Conservation (phyloP, 2,888 invertebrate genomes). For the Erebia ligea region DNA sequence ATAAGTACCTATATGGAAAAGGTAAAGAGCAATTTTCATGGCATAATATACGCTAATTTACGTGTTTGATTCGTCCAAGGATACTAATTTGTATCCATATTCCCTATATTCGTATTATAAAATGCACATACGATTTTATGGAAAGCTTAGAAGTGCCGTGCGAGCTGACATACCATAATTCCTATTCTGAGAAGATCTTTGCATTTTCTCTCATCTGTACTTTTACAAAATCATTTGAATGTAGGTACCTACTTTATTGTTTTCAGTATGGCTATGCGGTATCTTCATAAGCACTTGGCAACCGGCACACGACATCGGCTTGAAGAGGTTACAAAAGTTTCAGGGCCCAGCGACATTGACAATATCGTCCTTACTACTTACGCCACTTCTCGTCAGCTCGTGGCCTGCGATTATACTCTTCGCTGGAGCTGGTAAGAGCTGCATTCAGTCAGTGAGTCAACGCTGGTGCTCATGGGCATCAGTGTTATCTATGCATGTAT, state of each 20-base stretch:
- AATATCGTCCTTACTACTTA: conserved; percentile 78
- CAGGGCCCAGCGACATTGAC: conserved; percentile 73
- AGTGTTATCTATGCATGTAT: too few species aligned
- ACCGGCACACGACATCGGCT: conserved; percentile 74
- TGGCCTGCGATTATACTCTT: conserved; percentile 85
- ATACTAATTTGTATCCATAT: too few species aligned
- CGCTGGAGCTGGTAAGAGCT: conserved; percentile 80
- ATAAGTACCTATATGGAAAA: too few species aligned
- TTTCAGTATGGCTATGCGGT: conserved; percentile 80
- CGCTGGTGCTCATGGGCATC: too few species aligned
- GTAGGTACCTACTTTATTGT: neutral
- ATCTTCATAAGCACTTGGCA: conserved; percentile 80
- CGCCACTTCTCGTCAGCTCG: conserved; percentile 82
- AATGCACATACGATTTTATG: too few species aligned
- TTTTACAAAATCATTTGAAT: neutral
- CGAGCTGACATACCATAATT: too few species aligned
- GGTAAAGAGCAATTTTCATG: too few species aligned
- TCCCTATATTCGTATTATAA: too few species aligned
- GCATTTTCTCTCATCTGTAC: neutral
- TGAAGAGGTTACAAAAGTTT: conserved; percentile 60
- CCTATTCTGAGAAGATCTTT: too few species aligned
- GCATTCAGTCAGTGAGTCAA: neutral
- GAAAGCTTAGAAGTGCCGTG: too few species aligned
- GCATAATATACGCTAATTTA: too few species aligned
- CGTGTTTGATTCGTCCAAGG: too few species aligned